Percentiles rank a stretch among this genome's conserved stretches.
Evolutionary conservation across 2,888 invertebrate species (phyloP).

Genomic region (Microdon myrmicae): DNA sequence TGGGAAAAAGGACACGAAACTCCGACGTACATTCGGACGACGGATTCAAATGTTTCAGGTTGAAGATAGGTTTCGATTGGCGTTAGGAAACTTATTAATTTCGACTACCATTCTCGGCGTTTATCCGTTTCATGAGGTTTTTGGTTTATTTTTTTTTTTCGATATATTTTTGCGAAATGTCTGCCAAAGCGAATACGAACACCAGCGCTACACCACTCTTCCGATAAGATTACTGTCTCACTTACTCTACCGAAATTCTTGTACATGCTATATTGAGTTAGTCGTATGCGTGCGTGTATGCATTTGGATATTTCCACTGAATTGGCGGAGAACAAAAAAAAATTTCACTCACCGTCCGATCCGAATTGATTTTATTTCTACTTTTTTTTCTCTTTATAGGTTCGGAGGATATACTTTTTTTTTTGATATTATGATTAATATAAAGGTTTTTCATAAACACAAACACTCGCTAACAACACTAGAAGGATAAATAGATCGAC

Average conservation of each 20-base stretch:
- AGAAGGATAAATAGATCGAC: no score
- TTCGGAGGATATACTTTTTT: constrained; percentile 34
- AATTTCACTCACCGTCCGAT: constrained; percentile 52
- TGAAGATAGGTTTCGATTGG: no score
- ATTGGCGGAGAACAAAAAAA: constrained; percentile 49
- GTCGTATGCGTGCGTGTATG: constrained; percentile 24
- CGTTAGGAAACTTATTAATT: no score
- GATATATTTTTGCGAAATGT: constrained; percentile 51
- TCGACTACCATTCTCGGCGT: no score
- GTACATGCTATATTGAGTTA: constrained; percentile 1
- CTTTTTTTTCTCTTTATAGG: constrained; percentile 36
- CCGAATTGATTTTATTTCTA: constrained; percentile 52
- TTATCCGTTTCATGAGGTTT: no score
- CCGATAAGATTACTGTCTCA: constrained; percentile 22
- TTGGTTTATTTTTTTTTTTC: no score
- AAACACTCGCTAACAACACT: constrained; percentile 41
- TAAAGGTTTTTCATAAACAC: constrained; percentile 45
- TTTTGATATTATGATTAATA: constrained; percentile 30
- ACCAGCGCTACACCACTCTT: constrained; percentile 38
- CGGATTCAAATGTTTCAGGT: no score
- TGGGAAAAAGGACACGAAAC: background rate
- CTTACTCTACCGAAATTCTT: constrained; percentile 21
- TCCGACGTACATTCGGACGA: background rate
- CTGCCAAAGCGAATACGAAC: constrained; percentile 51
- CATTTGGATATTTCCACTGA: constrained; percentile 36